phyloP scores from a whole-genome alignment of 2,888 invertebrate species.

The Sinohyriopsis cumingii region DNA sequence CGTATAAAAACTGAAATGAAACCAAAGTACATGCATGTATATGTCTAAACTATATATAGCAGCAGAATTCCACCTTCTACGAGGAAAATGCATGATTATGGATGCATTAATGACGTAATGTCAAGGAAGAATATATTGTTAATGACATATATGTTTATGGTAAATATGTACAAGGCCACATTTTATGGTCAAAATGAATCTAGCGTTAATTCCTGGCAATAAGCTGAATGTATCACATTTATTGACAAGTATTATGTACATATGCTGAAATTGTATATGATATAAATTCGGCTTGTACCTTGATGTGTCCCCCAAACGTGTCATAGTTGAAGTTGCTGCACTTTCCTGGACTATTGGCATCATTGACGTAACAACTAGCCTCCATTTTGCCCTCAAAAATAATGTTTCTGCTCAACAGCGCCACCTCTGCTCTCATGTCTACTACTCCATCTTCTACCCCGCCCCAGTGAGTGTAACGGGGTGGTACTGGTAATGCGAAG shows the following conservation, averaged over 20 bases:
- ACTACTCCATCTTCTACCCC: slow-evolving; percentile 37
- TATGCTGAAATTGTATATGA: too few relatives aligned
- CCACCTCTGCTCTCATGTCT: slow-evolving; percentile 58
- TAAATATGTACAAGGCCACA: too few relatives aligned
- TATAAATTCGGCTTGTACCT: slow-evolving; percentile 26
- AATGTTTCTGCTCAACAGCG: slow-evolving; percentile 51
- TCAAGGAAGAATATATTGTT: too few relatives aligned
- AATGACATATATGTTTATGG: too few relatives aligned
- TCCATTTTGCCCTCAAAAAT: slow-evolving; percentile 49
- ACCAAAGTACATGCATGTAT: background rate
- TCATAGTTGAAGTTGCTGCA: slow-evolving; percentile 33
- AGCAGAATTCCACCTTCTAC: too few relatives aligned
- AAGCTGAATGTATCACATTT: too few relatives aligned
- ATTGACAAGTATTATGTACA: too few relatives aligned
- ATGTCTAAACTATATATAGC: background rate
- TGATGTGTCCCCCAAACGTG: slow-evolving; percentile 56
- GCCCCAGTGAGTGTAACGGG: slow-evolving; percentile 44
- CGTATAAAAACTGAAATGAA: slow-evolving; percentile 29
- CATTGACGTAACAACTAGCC: slow-evolving; percentile 30
- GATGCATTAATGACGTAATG: too few relatives aligned
- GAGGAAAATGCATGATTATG: too few relatives aligned
- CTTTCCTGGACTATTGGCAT: slow-evolving; percentile 35
- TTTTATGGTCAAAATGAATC: too few relatives aligned
- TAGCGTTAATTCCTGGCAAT: too few relatives aligned
- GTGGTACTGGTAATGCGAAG: slow-evolving; percentile 20